A percentile compares a stretch with the other conserved stretches of the same genome.
Evolutionary conservation across 2,797 vertebrate genomes (phyloP).

Genomic region (Acrossocheilus wenchowensis): DNA sequence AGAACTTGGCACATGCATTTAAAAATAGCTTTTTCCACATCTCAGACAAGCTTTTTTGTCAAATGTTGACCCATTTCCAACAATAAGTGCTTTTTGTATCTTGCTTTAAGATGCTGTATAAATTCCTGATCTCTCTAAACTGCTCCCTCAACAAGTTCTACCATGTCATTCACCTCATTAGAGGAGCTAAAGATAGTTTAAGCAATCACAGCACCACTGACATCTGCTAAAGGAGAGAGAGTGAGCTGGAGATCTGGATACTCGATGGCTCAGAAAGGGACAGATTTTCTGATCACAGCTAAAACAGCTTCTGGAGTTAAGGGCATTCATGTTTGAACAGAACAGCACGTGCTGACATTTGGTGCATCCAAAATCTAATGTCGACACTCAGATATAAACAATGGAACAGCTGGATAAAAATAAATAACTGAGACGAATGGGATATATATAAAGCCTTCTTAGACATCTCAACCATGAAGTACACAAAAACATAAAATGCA

Average conservation of each 20-base stretch:
- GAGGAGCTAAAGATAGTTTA: constrained; percentile 35
- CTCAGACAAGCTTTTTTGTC: not conserved
- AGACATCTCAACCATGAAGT: not conserved
- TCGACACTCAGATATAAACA: not conserved
- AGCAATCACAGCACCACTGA: constrained; percentile 13
- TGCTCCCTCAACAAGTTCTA: constrained; percentile 17
- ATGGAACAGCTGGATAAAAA: not conserved
- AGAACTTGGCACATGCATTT: not conserved
- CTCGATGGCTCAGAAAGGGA: not conserved
- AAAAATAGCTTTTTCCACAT: not conserved
- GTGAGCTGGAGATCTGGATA: not conserved
- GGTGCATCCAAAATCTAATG: not conserved
- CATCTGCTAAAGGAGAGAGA: constrained; percentile 4
- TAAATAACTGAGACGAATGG: not conserved
- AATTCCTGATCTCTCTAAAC: constrained; percentile 19
- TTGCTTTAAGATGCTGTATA: constrained; percentile 1
- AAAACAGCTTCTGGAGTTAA: not conserved
- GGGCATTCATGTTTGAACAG: not conserved
- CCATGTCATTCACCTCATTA: constrained; percentile 43
- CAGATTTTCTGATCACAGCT: not conserved
- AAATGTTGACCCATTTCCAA: not conserved
- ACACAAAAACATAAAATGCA: not conserved
- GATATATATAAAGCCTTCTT: not conserved
- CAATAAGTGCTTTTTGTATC: too few species aligned
- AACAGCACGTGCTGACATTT: not conserved